Base-by-base conservation (phyloP, 2,113 vertebrate genomes). In the Heterotilapia buettikoferi region DNA sequence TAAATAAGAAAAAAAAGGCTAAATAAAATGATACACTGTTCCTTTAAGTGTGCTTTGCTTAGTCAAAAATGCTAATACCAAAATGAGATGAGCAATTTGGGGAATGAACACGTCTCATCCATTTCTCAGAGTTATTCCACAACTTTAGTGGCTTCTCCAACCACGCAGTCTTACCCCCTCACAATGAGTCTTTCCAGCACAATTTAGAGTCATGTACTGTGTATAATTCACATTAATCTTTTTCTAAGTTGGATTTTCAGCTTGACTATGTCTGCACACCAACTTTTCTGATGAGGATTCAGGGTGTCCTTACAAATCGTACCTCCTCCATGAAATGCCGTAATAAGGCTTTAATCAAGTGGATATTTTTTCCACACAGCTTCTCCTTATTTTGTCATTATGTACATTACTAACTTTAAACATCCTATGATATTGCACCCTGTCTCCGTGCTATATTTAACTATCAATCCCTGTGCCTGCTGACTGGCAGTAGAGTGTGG, bases 181-280 rank as follows among this genome's bases (percentile, higher is more conserved):
- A 84, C 57, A 84, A 73, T 80, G 76, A 76, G 24, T 85, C 68
- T 79, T 80, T 33, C 53, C 82, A 79, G 12, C 80, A 84, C 43
- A 16, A 8, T 24, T 59, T 14, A 24, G 26, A 86, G 59, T 83
- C 86, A 92, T 84, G 80, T 59, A 81, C 68, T 84, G 84, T 89
- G 79, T 83, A 84, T 90, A 87, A 93, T 92, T 80, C 82, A 88
- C 88, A 91, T 90, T 86, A 88, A 88, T 89, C 80, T 83, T 88
- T 86, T 47, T 86, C 71, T 78, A 87, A 82, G 79, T 86, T 92
- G 80, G 47, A 85, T 90, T 91, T 91, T 92, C 85, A 84, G 78
- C 90, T 86, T 61, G 54, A 78, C 68, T 87, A 80, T 82, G 29
- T 84, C 33, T 83, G 82, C 52, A 68, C 53, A 56, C 50, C 57